Conservation (phyloP, 2,797 vertebrate genomes). For the Crenuchus spilurus region DNA sequence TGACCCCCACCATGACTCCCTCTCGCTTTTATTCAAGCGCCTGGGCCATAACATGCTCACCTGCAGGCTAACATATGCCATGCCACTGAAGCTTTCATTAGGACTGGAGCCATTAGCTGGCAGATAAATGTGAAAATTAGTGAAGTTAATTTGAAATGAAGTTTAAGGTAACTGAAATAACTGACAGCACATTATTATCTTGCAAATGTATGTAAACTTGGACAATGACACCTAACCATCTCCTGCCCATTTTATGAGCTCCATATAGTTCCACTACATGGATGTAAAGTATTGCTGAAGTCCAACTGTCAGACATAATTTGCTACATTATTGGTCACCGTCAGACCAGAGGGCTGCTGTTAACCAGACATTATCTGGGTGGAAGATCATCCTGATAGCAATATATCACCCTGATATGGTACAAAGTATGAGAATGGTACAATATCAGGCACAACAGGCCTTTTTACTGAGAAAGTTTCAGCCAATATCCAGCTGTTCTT, state of each 20-base stretch:
- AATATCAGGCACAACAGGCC: too few species aligned
- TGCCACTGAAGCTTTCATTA: background rate
- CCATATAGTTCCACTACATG: background rate
- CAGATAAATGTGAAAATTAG: background rate
- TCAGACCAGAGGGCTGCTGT: background rate
- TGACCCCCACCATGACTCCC: constrained; percentile 57
- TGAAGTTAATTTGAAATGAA: background rate
- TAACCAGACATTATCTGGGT: too few species aligned
- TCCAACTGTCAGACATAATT: too few species aligned
- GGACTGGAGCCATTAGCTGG: background rate
- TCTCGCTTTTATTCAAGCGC: constrained; percentile 26
- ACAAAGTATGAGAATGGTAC: too few species aligned
- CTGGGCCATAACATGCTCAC: background rate
- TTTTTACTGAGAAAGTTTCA: too few species aligned
- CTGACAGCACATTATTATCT: background rate
- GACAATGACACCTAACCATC: too few species aligned
- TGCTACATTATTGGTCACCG: background rate
- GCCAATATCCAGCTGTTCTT: too few species aligned
- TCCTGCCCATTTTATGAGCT: background rate
- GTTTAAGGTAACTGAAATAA: background rate
- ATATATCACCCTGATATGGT: too few species aligned
- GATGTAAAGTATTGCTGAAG: too few species aligned
- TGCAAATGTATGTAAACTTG: background rate
- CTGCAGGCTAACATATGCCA: background rate
- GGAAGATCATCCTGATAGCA: too few species aligned